A percentile compares a stretch with the other conserved stretches of the same genome.
Evolutionary conservation across 2,888 invertebrate species (phyloP).

Genomic region (Caenorhabditis zanzibari): DNA sequence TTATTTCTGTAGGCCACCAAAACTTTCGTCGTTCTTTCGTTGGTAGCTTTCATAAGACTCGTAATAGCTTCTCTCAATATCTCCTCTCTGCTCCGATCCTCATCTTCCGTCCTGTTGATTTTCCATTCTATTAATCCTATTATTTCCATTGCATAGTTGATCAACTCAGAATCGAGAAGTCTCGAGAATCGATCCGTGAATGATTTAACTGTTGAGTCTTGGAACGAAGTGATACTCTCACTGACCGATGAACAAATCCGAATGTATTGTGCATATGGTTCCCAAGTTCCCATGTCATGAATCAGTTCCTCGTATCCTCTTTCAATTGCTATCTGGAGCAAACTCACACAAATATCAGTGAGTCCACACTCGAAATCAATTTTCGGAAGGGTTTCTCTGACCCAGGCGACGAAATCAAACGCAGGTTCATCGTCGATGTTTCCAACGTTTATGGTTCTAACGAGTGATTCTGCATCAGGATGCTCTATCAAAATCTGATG

Average conservation of each 20-base stretch:
- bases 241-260: constrained; percentile 61
- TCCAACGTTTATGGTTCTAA: constrained; percentile 41
- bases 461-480: constrained; percentile 41
- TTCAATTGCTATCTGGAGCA: constrained; percentile 62
- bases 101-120: not conserved
- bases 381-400: constrained; percentile 47
- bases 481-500: constrained; percentile 16
- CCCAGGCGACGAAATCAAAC: constrained; percentile 64
- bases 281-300: constrained; percentile 63
- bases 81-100: constrained; percentile 4
- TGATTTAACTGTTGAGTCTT: constrained; percentile 24
- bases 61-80: constrained; percentile 10
- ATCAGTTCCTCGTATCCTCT: constrained; percentile 66
- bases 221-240: constrained; percentile 63
- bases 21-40: constrained; percentile 51
- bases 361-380: constrained; percentile 75
- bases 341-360: constrained; percentile 59
- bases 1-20: constrained; percentile 29
- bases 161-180: constrained; percentile 54
- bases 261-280: constrained; percentile 57
- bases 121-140: constrained; percentile 60
- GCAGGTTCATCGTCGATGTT: constrained; percentile 25
- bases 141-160: constrained; percentile 36
- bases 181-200: constrained; percentile 51
- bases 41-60: constrained; percentile 39